Base-by-base conservation (phyloP, 2,888 invertebrate species). In the Diabrotica balteata region DNA sequence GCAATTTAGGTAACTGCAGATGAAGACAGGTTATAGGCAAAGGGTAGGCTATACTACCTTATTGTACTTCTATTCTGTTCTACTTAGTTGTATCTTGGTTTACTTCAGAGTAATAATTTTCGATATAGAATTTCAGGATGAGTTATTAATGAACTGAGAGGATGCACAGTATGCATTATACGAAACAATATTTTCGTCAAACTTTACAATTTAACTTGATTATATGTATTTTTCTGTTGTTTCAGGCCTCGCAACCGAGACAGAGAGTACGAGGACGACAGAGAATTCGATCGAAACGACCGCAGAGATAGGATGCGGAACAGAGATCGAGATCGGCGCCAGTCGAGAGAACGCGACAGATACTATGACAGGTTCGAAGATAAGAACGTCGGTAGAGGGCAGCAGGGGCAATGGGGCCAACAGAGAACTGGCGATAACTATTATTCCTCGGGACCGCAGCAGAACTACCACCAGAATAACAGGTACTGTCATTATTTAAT, bases 201-300 rank as follows among this genome's bases (percentile, higher is more conserved):
- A 32, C 32, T 32, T 4, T 32, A 32, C 32, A 32, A 32, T 32
- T 32, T 32, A 5, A 32, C 5, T 32, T 32, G 32, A 32, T 32
- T 32, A 32, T 32, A 55, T 8, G n/a, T 59, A 44, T 69, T 67
- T 69, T 8, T 55, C 9, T 45, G 59, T 75, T 72, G 74, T 77
- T 78, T 22, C 75, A 79, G 76, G 70, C 71, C 77, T 11, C 76
- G 79, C 17, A 76, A 62, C 55, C 73, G 77, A 53, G 78, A 80
- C 43, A 69, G 80, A 22, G 77, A 75, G 58, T 74, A 74, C 62
- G 78, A 79, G 17, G 77, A 77, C 10, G 79, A 78, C 10, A 73
- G 77, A 63, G 79, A 79, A 51, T 80, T 78, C 50, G 73, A 77
- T 54, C 78, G 82, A 68, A 80, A 82, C 53, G 82, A 67, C 59